phyloP scores from a whole-genome alignment of 2,113 vertebrate genomes.

The Indicator maculatus region DNA sequence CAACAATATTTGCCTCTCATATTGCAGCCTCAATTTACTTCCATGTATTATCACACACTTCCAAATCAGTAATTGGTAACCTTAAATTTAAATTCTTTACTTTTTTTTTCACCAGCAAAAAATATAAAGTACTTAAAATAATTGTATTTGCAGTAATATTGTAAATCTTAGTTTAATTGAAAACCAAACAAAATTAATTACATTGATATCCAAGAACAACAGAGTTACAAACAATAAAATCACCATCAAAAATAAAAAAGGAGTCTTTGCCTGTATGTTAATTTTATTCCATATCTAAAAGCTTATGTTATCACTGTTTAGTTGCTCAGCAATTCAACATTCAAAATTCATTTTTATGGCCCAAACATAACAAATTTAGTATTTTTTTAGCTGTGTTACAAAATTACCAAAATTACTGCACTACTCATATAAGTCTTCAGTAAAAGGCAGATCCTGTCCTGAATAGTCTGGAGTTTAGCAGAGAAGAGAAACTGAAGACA shows the following conservation, averaged over 20 bases:
- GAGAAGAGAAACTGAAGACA: neutral
- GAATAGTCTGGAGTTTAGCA: neutral
- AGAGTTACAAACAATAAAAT: neutral
- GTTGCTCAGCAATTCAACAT: neutral
- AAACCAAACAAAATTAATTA: neutral
- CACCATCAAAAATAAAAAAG: neutral
- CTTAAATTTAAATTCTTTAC: neutral
- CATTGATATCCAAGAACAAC: neutral
- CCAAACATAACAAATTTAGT: neutral
- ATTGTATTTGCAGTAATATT: neutral
- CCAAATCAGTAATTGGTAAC: neutral
- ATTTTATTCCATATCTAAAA: neutral
- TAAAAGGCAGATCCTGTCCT: neutral
- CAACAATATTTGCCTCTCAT: neutral
- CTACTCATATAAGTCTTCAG: neutral
- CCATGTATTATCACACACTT: neutral
- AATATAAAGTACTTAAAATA: neutral
- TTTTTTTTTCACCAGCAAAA: neutral
- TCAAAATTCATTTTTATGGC: neutral
- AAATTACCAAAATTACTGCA: neutral
- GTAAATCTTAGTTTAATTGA: neutral
- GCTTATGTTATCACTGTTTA: neutral
- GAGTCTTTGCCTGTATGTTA: neutral
- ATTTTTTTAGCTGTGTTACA: neutral
- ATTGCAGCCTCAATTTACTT: constrained; percentile 16